A percentile compares a stretch with the other conserved stretches of the same genome.
Evolutionary conservation across 2,113 vertebrate genomes (phyloP).

Genomic region (Menidia beryllina): DNA sequence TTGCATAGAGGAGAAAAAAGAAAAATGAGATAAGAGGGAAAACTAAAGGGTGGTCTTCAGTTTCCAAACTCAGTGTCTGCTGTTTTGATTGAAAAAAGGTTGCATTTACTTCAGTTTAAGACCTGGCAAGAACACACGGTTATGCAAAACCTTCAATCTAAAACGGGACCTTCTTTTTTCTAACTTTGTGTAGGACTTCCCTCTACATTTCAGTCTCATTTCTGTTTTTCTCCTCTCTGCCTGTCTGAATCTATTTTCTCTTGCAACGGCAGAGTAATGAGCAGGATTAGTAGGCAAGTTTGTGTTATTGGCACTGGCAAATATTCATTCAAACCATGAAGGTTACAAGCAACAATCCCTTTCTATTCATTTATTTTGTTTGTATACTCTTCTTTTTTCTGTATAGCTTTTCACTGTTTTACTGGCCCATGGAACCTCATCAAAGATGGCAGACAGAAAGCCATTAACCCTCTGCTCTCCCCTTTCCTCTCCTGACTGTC

Average conservation of each 20-base stretch:
- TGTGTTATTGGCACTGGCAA: not conserved
- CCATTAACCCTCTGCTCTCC: conserved; percentile 39
- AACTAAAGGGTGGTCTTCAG: too few relatives aligned
- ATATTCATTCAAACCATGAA: conserved; percentile 5
- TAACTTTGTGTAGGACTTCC: too few relatives aligned
- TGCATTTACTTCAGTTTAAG: too few relatives aligned
- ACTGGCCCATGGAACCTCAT: conserved; percentile 34
- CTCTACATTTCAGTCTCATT: not conserved
- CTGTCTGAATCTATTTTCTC: not conserved
- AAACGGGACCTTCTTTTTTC: too few relatives aligned
- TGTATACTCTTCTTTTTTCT: too few relatives aligned
- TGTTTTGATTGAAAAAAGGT: too few relatives aligned
- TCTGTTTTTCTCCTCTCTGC: not conserved
- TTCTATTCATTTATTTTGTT: not conserved
- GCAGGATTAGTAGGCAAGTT: conserved; percentile 3
- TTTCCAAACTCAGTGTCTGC: too few relatives aligned
- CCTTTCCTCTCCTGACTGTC: not conserved
- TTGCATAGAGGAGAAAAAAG: not conserved
- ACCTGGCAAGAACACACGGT: too few relatives aligned
- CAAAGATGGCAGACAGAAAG: conserved; percentile 42
- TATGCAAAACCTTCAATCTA: too few relatives aligned
- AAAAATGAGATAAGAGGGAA: too few relatives aligned
- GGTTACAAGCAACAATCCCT: conserved; percentile 22
- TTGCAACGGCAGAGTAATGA: conserved; percentile 7
- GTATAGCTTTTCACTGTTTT: not conserved